These are phyloP conservation scores for Bicyclus anynana DNA, from an alignment of 1,140 invertebrate species.

Conservation along the genomic window DNA sequence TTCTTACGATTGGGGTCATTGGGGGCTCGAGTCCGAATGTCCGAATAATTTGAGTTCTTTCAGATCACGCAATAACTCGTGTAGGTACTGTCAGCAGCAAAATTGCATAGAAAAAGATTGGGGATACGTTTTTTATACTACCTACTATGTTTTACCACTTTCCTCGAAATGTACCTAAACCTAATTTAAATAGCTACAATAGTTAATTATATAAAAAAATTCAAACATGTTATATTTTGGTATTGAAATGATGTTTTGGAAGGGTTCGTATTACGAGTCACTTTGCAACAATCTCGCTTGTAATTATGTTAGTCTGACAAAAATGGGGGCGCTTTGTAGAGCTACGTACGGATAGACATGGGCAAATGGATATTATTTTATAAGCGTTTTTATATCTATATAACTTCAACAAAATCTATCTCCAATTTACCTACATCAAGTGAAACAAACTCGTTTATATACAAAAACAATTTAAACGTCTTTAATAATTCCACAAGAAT, in stretches of 20 bases:
- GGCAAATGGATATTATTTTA: neutral
- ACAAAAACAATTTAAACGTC: too few relatives aligned
- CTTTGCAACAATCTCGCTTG: conserved; percentile 68
- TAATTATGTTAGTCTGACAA: conserved; percentile 69
- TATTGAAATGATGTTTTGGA: conserved; percentile 45
- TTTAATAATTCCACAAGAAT: too few relatives aligned
- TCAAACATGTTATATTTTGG: conserved; percentile 33
- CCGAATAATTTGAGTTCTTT: conserved; percentile 64
- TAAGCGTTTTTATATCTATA: too few relatives aligned
- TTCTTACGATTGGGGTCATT: conserved; percentile 68
- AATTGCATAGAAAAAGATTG: neutral
- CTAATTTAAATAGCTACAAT: too few relatives aligned
- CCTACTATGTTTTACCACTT: too few relatives aligned
- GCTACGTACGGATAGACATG: conserved; percentile 28
- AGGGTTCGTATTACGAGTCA: conserved; percentile 69
- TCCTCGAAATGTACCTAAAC: too few relatives aligned
- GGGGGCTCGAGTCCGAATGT: conserved; percentile 60
- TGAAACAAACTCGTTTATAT: too few relatives aligned
- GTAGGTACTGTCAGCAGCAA: neutral
- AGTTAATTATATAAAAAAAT: conserved; percentile 16
- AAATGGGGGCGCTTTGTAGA: conserved; percentile 45
- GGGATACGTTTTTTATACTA: neutral
- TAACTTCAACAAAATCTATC: too few relatives aligned
- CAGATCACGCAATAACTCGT: conserved; percentile 19
- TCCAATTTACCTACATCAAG: too few relatives aligned